Evolutionary conservation across 2,113 vertebrate genomes (phyloP).

Genomic region (Pyrgilauda ruficollis): DNA sequence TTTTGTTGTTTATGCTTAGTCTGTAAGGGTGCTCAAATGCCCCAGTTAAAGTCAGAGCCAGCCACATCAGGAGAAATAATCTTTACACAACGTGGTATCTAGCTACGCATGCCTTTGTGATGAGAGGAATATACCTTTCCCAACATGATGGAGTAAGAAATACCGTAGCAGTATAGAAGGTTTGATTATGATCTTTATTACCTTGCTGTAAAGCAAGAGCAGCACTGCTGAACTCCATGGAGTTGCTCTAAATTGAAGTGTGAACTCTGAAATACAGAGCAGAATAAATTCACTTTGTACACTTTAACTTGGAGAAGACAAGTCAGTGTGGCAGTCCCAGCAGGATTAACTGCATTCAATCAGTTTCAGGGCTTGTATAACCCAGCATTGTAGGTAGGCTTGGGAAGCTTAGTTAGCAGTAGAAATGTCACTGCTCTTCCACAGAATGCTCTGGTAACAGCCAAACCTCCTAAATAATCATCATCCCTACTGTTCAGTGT

Average conservation of each 20-base stretch:
- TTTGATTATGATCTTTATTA: conserved; percentile 59
- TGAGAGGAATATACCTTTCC: conserved; percentile 5
- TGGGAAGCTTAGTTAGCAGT: conserved; percentile 1
- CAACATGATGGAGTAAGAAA: conserved; percentile 23
- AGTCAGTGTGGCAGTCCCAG: background rate
- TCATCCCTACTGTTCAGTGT: background rate
- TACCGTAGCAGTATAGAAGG: background rate
- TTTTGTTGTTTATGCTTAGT: conserved; percentile 9
- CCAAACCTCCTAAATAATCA: conserved; percentile 12
- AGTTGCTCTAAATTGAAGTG: conserved; percentile 15
- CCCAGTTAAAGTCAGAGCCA: background rate
- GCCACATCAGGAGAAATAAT: background rate
- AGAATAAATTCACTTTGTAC: conserved; percentile 28
- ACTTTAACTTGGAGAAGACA: background rate
- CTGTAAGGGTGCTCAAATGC: background rate
- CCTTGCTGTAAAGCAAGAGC: conserved; percentile 18
- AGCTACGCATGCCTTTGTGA: background rate
- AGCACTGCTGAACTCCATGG: background rate
- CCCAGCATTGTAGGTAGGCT: background rate
- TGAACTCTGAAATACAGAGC: conserved; percentile 34
- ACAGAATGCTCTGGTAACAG: background rate
- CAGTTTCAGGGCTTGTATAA: background rate
- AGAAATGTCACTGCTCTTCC: conserved; percentile 18
- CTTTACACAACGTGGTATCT: background rate
- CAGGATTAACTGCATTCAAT: background rate